Percentiles rank a stretch among this genome's conserved stretches.
These are phyloP conservation scores for Euura saliciscinereae DNA, from an alignment of 1,140 invertebrate genomes.

Conservation along the genomic window DNA sequence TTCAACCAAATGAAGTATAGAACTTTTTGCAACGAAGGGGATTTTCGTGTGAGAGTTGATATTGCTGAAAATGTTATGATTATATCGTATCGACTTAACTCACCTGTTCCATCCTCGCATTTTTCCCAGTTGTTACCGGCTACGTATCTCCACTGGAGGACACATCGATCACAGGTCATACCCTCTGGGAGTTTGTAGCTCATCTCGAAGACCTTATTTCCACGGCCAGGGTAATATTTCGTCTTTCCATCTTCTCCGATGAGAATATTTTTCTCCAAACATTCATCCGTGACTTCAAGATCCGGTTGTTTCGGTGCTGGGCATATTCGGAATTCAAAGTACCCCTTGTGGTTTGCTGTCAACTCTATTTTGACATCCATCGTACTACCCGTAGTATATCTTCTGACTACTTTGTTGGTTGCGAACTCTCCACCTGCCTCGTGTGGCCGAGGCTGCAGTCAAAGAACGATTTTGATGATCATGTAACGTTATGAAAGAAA, in stretches of 20 bases:
- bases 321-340: constrained; percentile 88
- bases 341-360: constrained; percentile 82
- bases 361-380: constrained; percentile 78
- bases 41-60: too few species aligned
- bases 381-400: constrained; percentile 70
- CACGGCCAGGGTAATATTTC: constrained; percentile 77
- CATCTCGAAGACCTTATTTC: constrained; percentile 79
- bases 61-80: too few species aligned
- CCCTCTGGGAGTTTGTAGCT: constrained; percentile 71
- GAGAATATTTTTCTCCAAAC: constrained; percentile 76
- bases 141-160: constrained; percentile 83
- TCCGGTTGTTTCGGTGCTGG: constrained; percentile 61
- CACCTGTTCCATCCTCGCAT: constrained; percentile 69
- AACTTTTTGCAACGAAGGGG: not conserved
- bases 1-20: not conserved
- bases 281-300: constrained; percentile 72
- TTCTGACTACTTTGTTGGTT: constrained; percentile 78
- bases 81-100: too few species aligned
- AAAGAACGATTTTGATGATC: constrained; percentile 20
- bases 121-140: constrained; percentile 82
- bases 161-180: constrained; percentile 77
- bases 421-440: constrained; percentile 86
- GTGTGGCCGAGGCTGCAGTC: constrained; percentile 71
- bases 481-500: not conserved
- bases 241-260: constrained; percentile 60